Evolutionary conservation across 2,888 invertebrate genomes (phyloP).

Genomic region (Tridacna gigas): DNA sequence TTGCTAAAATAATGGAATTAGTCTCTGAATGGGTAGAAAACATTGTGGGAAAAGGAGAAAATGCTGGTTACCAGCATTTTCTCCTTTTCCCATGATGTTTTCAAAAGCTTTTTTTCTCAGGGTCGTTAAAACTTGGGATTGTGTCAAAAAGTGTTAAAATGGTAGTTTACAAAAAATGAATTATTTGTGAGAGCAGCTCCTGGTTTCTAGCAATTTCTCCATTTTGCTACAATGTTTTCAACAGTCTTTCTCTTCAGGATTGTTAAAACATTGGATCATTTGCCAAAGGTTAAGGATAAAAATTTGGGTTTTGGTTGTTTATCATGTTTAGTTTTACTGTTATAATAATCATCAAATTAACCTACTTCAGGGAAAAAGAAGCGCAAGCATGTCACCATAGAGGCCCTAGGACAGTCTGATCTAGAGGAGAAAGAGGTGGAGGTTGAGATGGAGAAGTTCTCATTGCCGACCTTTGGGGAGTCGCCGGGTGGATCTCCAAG

Average conservation of each 20-base stretch:
- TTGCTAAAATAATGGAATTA: background rate
- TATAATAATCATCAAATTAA: background rate
- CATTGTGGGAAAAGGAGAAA: background rate
- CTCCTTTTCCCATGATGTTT: background rate
- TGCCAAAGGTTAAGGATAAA: background rate
- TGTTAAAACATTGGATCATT: background rate
- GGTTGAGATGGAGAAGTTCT: constrained; percentile 65
- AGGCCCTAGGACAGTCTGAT: constrained; percentile 60
- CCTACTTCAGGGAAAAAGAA: constrained; percentile 44
- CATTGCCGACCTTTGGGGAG: constrained; percentile 77
- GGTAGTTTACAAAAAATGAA: too few species aligned
- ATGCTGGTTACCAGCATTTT: background rate
- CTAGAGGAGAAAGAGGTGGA: constrained; percentile 62
- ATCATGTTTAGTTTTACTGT: background rate
- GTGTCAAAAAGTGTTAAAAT: background rate
- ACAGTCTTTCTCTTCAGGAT: background rate
- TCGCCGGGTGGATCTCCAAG: constrained; percentile 80
- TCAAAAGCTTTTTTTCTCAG: background rate
- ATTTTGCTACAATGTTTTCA: background rate
- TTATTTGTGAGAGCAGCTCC: too few species aligned
- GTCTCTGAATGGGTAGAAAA: background rate
- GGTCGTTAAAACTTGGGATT: background rate
- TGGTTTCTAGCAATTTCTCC: background rate
- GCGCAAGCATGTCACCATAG: constrained; percentile 55
- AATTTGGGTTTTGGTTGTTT: background rate